Conservation (phyloP, 2,113 vertebrate genomes). For the Rhabdornis inornatus region DNA sequence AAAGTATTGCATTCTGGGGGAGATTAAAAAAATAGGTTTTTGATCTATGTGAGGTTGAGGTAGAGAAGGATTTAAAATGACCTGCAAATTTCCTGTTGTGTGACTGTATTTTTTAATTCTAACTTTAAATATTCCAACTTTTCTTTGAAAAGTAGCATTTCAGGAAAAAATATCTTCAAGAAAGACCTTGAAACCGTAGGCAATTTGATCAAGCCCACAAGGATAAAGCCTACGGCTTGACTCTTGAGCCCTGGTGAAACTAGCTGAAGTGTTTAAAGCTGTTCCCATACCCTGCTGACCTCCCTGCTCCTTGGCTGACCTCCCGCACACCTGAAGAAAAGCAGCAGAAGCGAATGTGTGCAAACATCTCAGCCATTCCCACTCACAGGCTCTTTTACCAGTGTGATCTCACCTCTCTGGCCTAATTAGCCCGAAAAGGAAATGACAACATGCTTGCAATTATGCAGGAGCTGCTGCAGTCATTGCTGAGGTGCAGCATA, state of each 20-base stretch:
- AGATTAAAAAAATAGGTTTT: neutral
- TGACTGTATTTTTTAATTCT: neutral
- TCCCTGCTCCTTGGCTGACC: neutral
- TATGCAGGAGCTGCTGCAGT: neutral
- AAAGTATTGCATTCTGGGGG: neutral
- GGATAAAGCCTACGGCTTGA: neutral
- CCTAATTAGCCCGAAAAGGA: neutral
- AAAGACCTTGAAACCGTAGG: neutral
- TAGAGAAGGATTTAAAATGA: neutral
- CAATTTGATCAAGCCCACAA: neutral
- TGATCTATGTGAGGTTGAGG: neutral
- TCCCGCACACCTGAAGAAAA: rapidly evolving
- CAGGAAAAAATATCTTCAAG: neutral
- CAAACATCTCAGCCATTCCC: neutral
- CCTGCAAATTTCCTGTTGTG: neutral
- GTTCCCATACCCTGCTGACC: neutral
- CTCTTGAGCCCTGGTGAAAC: neutral
- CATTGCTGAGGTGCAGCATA: neutral
- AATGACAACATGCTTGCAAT: neutral
- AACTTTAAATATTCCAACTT: neutral
- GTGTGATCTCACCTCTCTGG: neutral
- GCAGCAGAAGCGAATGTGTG: neutral
- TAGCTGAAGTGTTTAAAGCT: neutral
- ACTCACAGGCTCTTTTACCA: neutral
- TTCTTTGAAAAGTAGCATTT: neutral